A percentile compares a stretch with the other conserved stretches of the same genome.
Conservation (phyloP, 2,113 vertebrate genomes). For the Malurus melanocephalus region DNA sequence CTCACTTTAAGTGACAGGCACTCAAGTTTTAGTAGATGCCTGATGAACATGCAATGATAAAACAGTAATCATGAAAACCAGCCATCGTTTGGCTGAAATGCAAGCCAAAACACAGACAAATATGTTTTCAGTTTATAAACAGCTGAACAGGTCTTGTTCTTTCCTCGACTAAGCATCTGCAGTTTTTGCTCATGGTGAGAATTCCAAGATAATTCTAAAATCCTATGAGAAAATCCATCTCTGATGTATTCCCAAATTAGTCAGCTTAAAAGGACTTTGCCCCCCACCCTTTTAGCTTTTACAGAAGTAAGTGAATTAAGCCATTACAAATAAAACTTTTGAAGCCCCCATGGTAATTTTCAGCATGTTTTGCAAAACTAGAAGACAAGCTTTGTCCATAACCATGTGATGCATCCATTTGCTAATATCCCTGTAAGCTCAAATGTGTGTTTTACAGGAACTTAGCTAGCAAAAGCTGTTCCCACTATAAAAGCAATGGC, state of each 20-base stretch:
- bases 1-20: rapidly evolving
- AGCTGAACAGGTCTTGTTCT: not conserved
- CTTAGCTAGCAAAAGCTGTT: conserved; percentile 9
- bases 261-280: not conserved
- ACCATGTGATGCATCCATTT: not conserved
- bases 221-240: not conserved
- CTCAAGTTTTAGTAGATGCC: not conserved
- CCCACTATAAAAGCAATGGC: conserved; percentile 4
- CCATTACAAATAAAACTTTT: not conserved
- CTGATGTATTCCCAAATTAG: not conserved
- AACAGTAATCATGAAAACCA: not conserved
- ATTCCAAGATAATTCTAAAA: not conserved
- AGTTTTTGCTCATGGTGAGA: not conserved
- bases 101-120: not conserved
- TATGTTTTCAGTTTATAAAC: not conserved
- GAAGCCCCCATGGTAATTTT: not conserved
- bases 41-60: not conserved
- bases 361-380: not conserved
- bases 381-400: not conserved
- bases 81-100: not conserved
- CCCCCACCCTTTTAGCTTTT: not conserved
- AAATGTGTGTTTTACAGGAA: conserved; percentile 24
- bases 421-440: not conserved
- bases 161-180: not conserved
- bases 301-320: not conserved